Evolutionary conservation across 1,140 invertebrate species (phyloP).

Genomic region (Euglossa dilemma): DNA sequence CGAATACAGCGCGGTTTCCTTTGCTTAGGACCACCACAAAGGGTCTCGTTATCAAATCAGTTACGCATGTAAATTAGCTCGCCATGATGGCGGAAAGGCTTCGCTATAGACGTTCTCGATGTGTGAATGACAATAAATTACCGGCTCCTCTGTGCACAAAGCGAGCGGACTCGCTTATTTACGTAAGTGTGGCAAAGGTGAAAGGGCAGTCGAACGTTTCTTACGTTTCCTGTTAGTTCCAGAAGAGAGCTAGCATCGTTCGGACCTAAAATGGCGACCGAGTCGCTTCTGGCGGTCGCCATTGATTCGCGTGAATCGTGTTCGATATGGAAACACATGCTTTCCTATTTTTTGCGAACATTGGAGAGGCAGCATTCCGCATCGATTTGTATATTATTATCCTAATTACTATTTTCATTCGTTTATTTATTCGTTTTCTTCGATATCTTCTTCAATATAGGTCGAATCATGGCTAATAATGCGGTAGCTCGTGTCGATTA

Average conservation of each 20-base stretch:
- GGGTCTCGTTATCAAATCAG: background rate
- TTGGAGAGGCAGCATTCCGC: constrained; percentile 57
- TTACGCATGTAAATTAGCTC: background rate
- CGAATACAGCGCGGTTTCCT: background rate
- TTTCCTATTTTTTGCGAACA: constrained; percentile 29
- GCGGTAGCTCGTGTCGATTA: background rate
- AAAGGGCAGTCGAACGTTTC: background rate
- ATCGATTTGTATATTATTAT: constrained; percentile 4
- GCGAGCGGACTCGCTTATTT: background rate
- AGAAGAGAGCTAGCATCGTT: constrained; percentile 47
- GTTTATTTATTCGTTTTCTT: background rate
- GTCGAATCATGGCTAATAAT: background rate
- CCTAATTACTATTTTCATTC: too few species aligned
- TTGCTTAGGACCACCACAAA: background rate
- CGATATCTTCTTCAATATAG: background rate
- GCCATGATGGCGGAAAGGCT: background rate
- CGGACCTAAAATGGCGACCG: background rate
- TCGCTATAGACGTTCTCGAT: background rate
- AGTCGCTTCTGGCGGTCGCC: background rate
- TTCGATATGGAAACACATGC: constrained; percentile 15
- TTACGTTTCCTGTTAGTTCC: constrained; percentile 13
- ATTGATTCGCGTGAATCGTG: background rate
- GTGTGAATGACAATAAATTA: constrained; percentile 24
- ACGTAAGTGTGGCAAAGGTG: background rate
- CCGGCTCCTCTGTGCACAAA: background rate